Conservation (phyloP, 64 coral and sea anemone genomes). For the Cladopsammia gracilis region DNA sequence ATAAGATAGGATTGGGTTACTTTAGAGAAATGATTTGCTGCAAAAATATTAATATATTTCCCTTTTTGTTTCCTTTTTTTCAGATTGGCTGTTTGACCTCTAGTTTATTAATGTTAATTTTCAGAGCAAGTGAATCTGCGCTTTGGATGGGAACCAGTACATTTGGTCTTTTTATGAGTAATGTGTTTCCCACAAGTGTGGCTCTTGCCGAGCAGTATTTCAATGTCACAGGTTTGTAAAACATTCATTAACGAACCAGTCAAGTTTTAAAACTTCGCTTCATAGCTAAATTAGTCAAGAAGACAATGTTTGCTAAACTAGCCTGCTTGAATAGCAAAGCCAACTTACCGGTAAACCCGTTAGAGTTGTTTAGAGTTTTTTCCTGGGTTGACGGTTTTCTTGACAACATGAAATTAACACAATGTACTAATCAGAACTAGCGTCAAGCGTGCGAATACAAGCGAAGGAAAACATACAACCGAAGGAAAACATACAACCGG, state of each 20-base stretch:
- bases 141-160: conserved; percentile 91
- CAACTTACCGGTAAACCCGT: no score
- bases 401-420: not conserved
- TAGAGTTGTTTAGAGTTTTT: no score
- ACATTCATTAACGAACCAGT: no score
- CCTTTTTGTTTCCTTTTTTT: not conserved
- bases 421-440: no score
- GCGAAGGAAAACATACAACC: not conserved
- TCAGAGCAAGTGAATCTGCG: conserved; percentile 79
- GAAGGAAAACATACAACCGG: not conserved
- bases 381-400: no score
- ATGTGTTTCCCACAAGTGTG: conserved; percentile 89
- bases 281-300: no score
- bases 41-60: no score
- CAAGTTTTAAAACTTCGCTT: no score
- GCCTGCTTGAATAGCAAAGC: no score
- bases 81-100: conserved; percentile 79
- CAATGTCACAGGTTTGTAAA: conserved; percentile 72
- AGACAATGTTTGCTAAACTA: no score
- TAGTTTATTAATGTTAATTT: conserved; percentile 85
- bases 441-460: not conserved
- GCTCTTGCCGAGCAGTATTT: conserved; percentile 92
- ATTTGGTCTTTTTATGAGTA: conserved; percentile 93
- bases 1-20: no score
- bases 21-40: no score